Evolutionary conservation across 2,888 invertebrate species (phyloP), one percentile per base, ranked within the genome.

Genomic region (Aspidiotus rigidus): DNA sequence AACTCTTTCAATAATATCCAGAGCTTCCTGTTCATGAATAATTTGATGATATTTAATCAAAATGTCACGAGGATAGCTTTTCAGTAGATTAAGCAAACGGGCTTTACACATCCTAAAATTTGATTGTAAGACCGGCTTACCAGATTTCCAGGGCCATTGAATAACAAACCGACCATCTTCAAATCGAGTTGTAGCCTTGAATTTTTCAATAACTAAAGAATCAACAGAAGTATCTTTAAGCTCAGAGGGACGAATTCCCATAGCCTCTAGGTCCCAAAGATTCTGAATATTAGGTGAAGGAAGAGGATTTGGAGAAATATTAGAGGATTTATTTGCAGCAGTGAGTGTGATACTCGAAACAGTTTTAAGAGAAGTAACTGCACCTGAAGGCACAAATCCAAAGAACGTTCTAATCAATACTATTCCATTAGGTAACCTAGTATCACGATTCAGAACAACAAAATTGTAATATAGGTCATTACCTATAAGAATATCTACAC

Each of bases 371-470:
- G 28, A 28, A 28, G 28, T 28, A 53, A 53, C 53, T 13, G 11
- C n/a, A 13, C 56, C 56, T 10, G 17, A 1, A 56, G 56, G 56
- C 13, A 56, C 16, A 11, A 10, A 16, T 15, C 56, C 56, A 56
- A 56, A 56, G 7, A 16, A 56, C 10, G 56, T 15, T 16, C 17
- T 13, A 15, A 56, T 15, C 3, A 56, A 16, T 10, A 17, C 17
- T 17, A 56, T 16, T 16, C 56, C 56, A 56, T 56, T 56, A 17
- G n/a, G n/a, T 56, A 56, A 56, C 16, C 17, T 56, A 16, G 10
- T 11, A 16, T n/a, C 16, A 16, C 17, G n/a, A 9, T n/a, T 15
- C 10, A 56, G 56, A n/a, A 10, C 16, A 9, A 56, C 56, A 56
- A 56, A 11, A 15, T 56, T 13, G 56, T 56, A 16, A 17, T 56